Conservation (phyloP, 2,888 invertebrate species). For the Tolmerus cingulatus region DNA sequence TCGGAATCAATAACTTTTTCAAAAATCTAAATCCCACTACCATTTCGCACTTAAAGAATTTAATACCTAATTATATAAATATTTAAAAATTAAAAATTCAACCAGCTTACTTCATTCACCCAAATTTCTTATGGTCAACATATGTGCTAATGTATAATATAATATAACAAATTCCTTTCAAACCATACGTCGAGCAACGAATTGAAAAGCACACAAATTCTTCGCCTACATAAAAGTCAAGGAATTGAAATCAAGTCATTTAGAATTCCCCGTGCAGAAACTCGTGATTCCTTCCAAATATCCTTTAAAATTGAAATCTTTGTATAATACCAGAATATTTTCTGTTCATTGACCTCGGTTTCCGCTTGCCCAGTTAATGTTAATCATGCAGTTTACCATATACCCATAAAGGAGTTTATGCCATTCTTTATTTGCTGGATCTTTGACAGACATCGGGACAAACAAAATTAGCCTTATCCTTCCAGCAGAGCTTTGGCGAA, state of each 20-base stretch:
- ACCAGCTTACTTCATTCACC: too few species aligned
- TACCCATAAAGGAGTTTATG: neutral
- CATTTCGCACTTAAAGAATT: too few species aligned
- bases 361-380: neutral
- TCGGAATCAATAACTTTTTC: too few species aligned
- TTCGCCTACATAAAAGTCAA: neutral
- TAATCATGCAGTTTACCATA: neutral
- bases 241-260: neutral
- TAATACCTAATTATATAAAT: too few species aligned
- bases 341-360: neutral
- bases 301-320: neutral
- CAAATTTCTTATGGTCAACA: too few species aligned
- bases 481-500: neutral
- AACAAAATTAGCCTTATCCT: neutral
- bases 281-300: neutral
- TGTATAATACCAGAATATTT: neutral
- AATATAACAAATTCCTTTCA: neutral
- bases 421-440: neutral
- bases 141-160: too few species aligned
- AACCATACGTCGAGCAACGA: neutral
- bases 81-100: too few species aligned
- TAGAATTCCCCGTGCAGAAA: neutral
- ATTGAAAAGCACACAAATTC: neutral
- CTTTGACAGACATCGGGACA: neutral
- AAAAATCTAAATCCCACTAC: too few species aligned